Evolutionary conservation across 2,888 invertebrate genomes (phyloP), one percentile per base, ranked within the genome.

Genomic region (Nudaria mundana): DNA sequence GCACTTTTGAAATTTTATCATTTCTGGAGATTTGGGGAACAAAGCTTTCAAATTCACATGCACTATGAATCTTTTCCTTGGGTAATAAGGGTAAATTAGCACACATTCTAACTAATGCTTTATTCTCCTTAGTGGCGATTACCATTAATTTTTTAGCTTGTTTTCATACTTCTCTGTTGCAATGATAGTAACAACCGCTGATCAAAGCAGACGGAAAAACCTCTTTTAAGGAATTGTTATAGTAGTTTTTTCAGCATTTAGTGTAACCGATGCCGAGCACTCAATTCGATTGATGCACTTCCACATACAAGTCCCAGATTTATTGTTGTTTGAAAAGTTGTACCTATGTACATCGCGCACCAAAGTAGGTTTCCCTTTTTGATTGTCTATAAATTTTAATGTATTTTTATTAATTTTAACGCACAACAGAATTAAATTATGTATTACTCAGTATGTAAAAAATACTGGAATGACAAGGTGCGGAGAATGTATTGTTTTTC

Each of bases 131-230:
- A 23, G 8, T 23, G 23, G 23, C 23, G 20, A 6, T 20, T 20
- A 20, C 20, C n/a, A n/a, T n/a, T n/a, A 23, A 3, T 6, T 23
- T 23, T 23, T 23, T 23, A 3, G 23, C 23, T 23, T 23, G 23
- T 23, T 23, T 23, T 8, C 23, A 23, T 23, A 23, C 23, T 23
- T 5, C 37, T 30, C 32, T 36, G 32, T 36, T 41, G 36, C 28
- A 41, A 32, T 41, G 41, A 36, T 37, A 41, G 30, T 41, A 41
- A 41, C 41, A 41, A 31, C 41, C 41, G 32, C 37, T 36, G 31
- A 37, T 31, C 30, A 23, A 29, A 28, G 26, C 35, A 41, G 32
- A 37, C 35, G 14, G 22, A 34, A 34, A 34, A 18, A 34, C 33
- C 18, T 18, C 18, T 18, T 18, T 18, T 18, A 18, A 3, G 5